Base-by-base conservation (phyloP, 2,113 vertebrate genomes). In the Pipra filicauda region DNA sequence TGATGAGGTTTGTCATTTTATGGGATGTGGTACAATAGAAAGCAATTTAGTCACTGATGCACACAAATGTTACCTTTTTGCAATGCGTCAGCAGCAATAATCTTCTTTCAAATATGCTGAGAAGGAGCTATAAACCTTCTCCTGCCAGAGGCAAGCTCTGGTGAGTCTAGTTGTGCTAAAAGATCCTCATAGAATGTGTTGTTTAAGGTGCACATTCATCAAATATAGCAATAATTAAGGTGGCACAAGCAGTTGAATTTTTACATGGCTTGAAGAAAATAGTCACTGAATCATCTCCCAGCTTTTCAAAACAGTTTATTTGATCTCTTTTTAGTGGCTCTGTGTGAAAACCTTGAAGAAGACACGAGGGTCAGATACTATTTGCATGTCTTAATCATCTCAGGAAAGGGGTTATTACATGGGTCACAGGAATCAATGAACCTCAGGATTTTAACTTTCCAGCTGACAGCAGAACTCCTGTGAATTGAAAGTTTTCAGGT, bases 1-100 rank as follows among this genome's bases (percentile, higher is more conserved):
- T 96, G 96, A 95, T 93, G 91, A 94, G 49, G 80, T 95, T 95
- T 96, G 96, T 93, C 95, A 92, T 92, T 97, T 97, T 94, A 96
- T 67, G 95, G 76, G 77, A 94, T 94, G 91, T 69, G 66, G 77
- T 89, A 91, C 95, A 95, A 97, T 81, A 91, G 95, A 94, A 90
- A 75, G 89, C 92, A 96, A 94, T 96, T 96, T 96, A 96, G 86
- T 66, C 95, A 96, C n/a, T 93, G 94, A 95, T 95, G 96, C 94
- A 94, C 92, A 92, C 94, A 91, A 96, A 96, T 87, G 91, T 88
- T 96, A 96, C 96, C 95, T 94, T 95, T 96, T 93, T 93, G 92
- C 88, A 92, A 75, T 2, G 95, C 48, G 26, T 96, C 95, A 96
- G 94, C 95, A 93, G 91, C 83, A 96, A 95, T 95, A 96, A 96